Evolutionary conservation across 37 sponge, comb jelly and placozoan genomes (phyloP).

Genomic region (Cladorhizidae sp.): DNA sequence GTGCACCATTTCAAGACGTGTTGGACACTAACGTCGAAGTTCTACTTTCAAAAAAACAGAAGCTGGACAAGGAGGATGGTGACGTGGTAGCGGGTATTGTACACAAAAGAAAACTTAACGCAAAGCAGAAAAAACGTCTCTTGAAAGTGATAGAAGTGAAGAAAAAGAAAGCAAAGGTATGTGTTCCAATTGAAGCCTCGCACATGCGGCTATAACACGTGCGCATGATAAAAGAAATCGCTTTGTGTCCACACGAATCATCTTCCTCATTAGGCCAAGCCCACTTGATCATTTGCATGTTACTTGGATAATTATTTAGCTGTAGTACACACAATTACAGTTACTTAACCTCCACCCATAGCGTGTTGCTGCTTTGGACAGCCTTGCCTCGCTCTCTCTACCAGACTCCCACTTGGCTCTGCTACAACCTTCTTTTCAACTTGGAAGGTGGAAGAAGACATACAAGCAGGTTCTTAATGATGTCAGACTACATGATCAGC

Average conservation of each 20-base stretch:
- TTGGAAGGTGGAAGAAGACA: conserved; percentile 16
- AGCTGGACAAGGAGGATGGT: background rate
- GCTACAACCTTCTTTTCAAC: conserved; percentile 27
- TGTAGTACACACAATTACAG: too few species aligned
- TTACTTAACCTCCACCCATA: background rate
- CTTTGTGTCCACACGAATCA: too few species aligned
- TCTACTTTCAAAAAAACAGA: conserved; percentile 40
- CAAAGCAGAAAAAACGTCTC: conserved; percentile 63
- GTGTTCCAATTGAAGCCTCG: conserved; percentile 35
- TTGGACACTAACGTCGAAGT: conserved; percentile 47
- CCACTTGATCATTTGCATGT: too few species aligned
- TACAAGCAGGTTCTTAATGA: conserved; percentile 1
- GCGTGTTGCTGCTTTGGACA: conserved; percentile 14
- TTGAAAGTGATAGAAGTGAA: conserved; percentile 70
- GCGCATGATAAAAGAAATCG: too few species aligned
- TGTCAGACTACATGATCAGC: background rate
- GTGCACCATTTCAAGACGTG: background rate
- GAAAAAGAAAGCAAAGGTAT: conserved; percentile 73
- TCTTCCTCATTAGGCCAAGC: too few species aligned
- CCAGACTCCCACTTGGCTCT: conserved; percentile 35
- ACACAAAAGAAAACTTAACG: conserved; percentile 42
- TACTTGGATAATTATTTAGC: too few species aligned
- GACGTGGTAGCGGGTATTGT: background rate
- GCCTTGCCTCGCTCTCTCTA: conserved; percentile 23
- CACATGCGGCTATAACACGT: conserved; percentile 21